Conservation (phyloP, 2,797 vertebrate genomes). For the Lithobates sylvaticus region DNA sequence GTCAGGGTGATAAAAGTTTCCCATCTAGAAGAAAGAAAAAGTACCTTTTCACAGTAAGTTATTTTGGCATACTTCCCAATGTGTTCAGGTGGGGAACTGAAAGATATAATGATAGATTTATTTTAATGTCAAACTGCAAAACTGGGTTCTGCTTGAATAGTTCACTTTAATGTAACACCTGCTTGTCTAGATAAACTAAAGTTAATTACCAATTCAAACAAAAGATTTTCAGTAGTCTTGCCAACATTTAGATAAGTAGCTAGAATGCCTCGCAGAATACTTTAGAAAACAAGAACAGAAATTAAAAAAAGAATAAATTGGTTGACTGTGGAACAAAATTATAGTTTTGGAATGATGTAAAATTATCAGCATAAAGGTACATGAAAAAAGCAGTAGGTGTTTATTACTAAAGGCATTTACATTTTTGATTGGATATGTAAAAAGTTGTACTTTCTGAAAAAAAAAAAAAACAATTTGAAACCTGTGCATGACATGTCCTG, state of each 20-base stretch:
- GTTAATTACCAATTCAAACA: slow-evolving; percentile 41
- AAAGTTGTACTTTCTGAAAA: too few species aligned
- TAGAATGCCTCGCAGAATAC: background rate
- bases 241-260: slow-evolving; percentile 14
- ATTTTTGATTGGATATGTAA: too few species aligned
- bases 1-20: slow-evolving; percentile 1
- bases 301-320: background rate
- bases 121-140: slow-evolving; percentile 36
- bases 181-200: slow-evolving; percentile 30
- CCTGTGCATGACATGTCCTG: too few species aligned
- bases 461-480: too few species aligned
- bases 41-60: background rate
- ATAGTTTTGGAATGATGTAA: background rate
- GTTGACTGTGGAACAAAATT: background rate
- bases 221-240: slow-evolving; percentile 18
- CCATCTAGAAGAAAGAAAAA: background rate
- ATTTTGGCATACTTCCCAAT: slow-evolving; percentile 29
- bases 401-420: too few species aligned
- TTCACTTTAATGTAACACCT: slow-evolving; percentile 50
- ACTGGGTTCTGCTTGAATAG: slow-evolving; percentile 42
- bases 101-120: slow-evolving; percentile 21
- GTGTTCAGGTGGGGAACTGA: slow-evolving; percentile 9
- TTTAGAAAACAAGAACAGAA: background rate
- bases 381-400: too few species aligned
- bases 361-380: background rate